Evolutionary conservation across 2,888 invertebrate genomes (phyloP).

Genomic region (Ypsolopha scabrella): DNA sequence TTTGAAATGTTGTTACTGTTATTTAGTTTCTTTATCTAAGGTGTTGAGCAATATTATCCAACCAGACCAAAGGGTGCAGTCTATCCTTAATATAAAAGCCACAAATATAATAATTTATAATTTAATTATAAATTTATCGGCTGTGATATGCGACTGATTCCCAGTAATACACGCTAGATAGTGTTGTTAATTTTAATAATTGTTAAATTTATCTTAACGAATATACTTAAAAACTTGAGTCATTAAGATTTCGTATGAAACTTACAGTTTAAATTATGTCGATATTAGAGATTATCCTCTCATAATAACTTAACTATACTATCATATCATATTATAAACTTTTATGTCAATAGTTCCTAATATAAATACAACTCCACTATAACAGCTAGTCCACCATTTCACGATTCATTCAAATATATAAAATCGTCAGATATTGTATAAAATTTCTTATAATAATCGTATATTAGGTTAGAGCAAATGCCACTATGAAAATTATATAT

Average conservation of each 20-base stretch:
- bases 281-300: neutral
- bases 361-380: neutral
- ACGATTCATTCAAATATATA: neutral
- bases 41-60: too few species aligned
- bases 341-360: neutral
- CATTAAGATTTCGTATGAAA: too few species aligned
- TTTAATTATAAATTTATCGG: slow-evolving; percentile 21
- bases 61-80: too few species aligned
- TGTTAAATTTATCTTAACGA: too few species aligned
- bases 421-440: neutral
- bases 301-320: neutral
- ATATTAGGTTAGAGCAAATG: slow-evolving; percentile 21
- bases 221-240: too few species aligned
- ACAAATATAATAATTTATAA: slow-evolving; percentile 9
- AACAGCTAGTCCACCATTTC: slow-evolving; percentile 1
- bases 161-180: slow-evolving; percentile 7
- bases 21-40: too few species aligned
- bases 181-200: neutral
- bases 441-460: neutral
- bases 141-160: slow-evolving; percentile 37
- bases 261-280: neutral
- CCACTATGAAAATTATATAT: slow-evolving; percentile 62
- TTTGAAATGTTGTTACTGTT: too few species aligned
- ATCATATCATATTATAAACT: neutral
- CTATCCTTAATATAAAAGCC: slow-evolving; percentile 13